These are phyloP conservation scores for Amblyjoppa proteus DNA, from an alignment of 2,888 invertebrate genomes.

Conservation along the genomic window DNA sequence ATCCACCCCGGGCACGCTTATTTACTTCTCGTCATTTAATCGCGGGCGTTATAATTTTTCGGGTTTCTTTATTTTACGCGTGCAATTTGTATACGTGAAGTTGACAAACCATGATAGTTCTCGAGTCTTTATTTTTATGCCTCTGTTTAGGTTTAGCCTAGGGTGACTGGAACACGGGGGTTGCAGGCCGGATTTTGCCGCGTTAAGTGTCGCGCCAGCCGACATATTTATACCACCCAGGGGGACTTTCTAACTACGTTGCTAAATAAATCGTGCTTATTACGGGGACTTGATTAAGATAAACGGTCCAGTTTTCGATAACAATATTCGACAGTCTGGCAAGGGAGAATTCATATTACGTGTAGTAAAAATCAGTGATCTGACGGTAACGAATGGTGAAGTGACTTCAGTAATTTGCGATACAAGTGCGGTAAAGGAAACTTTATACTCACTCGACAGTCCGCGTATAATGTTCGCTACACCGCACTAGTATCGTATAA, in stretches of 20 bases:
- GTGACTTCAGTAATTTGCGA: too few species aligned
- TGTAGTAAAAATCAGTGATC: too few species aligned
- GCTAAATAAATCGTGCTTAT: not conserved
- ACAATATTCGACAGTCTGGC: not conserved
- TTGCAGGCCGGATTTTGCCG: slow-evolving; percentile 74
- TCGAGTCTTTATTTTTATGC: not conserved
- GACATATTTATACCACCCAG: slow-evolving; percentile 37
- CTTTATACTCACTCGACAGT: too few species aligned
- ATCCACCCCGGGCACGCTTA: slow-evolving; percentile 76
- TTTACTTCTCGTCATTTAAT: slow-evolving; percentile 5
- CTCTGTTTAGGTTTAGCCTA: slow-evolving; percentile 66
- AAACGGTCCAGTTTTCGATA: not conserved
- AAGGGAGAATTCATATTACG: not conserved
- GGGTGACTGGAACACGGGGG: slow-evolving; percentile 81
- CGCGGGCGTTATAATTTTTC: slow-evolving; percentile 22
- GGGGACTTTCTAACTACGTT: slow-evolving; percentile 1
- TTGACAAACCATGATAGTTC: not conserved
- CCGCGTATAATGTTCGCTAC: too few species aligned
- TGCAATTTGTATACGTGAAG: not conserved
- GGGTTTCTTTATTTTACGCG: not conserved
- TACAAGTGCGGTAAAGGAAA: too few species aligned
- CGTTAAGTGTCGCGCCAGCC: slow-evolving; percentile 66
- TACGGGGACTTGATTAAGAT: not conserved
- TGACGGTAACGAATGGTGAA: too few species aligned
- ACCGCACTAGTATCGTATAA: too few species aligned